Evolutionary conservation across 2,113 vertebrate species (phyloP).

Genomic region (Laticauda laticaudata): DNA sequence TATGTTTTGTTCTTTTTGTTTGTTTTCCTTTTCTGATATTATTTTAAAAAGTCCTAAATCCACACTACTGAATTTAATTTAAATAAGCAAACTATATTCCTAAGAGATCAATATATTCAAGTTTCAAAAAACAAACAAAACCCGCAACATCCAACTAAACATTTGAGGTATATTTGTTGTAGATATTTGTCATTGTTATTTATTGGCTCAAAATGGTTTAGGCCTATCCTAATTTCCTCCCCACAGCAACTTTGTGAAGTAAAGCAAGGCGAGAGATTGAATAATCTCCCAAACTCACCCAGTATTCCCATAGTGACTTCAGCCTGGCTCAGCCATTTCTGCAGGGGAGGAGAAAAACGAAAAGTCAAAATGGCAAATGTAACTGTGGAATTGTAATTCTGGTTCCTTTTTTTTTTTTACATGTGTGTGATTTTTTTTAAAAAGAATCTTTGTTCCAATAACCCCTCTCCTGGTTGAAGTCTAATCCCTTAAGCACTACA

Average conservation of each 20-base stretch:
- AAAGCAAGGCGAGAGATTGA: background rate
- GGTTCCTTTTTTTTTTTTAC: background rate
- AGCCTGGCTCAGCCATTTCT: background rate
- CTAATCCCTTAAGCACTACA: background rate
- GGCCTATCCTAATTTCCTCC: background rate
- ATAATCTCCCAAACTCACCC: background rate
- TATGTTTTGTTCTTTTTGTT: background rate
- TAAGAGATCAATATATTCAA: background rate
- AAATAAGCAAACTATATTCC: background rate
- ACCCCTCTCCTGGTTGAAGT: background rate
- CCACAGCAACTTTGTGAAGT: background rate
- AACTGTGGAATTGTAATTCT: background rate
- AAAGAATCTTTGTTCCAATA: background rate
- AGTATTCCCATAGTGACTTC: background rate
- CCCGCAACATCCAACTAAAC: background rate
- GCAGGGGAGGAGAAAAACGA: accelerated
- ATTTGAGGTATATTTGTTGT: background rate
- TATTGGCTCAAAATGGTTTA: background rate
- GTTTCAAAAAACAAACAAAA: background rate
- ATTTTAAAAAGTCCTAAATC: background rate
- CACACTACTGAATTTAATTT: background rate
- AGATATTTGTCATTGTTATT: background rate
- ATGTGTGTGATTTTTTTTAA: background rate
- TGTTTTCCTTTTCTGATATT: background rate
- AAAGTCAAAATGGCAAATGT: background rate